A percentile compares a stretch with the other conserved stretches of the same genome.
Conservation (phyloP, 2,797 vertebrate genomes). For the Halcyon badia region DNA sequence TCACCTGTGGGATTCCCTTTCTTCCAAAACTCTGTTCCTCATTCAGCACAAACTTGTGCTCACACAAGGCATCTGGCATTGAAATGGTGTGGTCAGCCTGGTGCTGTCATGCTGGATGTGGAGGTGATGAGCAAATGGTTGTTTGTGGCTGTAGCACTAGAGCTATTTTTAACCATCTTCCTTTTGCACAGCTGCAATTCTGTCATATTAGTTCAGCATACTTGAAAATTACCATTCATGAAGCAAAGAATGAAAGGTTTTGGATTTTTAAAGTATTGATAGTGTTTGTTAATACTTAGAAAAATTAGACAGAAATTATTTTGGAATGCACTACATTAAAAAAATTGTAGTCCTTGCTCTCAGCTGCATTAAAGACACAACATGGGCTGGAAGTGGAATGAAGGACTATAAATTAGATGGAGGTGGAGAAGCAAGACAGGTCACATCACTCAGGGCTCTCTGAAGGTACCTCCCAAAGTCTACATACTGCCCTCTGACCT, state of each 20-base stretch:
- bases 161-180: slow-evolving; percentile 22
- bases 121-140: not conserved
- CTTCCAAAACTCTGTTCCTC: not conserved
- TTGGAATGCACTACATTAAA: not conserved
- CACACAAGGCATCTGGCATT: not conserved
- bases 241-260: not conserved
- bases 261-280: not conserved
- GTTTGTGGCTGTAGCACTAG: not conserved
- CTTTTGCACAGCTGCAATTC: not conserved
- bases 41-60: not conserved
- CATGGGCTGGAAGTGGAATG: not conserved
- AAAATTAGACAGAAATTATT: not conserved
- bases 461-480: not conserved
- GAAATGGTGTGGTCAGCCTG: not conserved
- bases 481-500: not conserved
- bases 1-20: not conserved
- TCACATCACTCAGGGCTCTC: not conserved
- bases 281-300: not conserved
- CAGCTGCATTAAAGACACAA: not conserved
- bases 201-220: not conserved
- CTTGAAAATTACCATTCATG: not conserved
- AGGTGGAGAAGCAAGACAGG: not conserved
- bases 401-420: not conserved
- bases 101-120: not conserved
- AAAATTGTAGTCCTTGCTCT: not conserved